Conservation (phyloP, 2,113 vertebrate species). For the Cettia cetti region DNA sequence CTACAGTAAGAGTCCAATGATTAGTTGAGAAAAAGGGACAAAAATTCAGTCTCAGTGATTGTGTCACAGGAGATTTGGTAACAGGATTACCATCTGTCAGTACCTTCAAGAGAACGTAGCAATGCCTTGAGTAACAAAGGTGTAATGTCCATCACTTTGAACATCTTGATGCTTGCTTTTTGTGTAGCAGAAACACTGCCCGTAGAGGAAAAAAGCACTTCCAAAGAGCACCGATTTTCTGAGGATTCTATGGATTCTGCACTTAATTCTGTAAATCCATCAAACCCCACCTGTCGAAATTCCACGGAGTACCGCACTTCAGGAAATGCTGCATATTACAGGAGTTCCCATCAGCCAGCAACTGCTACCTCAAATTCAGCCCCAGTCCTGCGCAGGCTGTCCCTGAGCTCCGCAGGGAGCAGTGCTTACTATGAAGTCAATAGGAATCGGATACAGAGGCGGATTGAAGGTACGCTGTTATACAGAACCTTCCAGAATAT, state of each 20-base stretch:
- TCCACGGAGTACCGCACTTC: slow-evolving; percentile 71
- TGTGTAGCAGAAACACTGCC: slow-evolving; percentile 82
- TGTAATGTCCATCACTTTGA: not conserved
- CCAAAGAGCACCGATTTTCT: slow-evolving; percentile 82
- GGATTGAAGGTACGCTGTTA: slow-evolving; percentile 83
- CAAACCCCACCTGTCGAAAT: slow-evolving; percentile 67
- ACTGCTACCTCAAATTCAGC: slow-evolving; percentile 64
- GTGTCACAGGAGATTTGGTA: not conserved
- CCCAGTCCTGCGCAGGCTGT: slow-evolving; percentile 66
- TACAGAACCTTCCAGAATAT: not conserved
- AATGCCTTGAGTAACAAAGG: not conserved
- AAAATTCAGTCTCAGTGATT: not conserved
- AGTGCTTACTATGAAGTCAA: slow-evolving; percentile 68
- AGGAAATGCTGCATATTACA: slow-evolving; percentile 71
- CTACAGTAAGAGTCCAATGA: not conserved
- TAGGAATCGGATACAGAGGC: slow-evolving; percentile 73
- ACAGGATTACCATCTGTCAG: not conserved
- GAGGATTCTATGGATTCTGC: slow-evolving; percentile 79
- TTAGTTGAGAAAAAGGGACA: not conserved
- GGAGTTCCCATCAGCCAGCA: slow-evolving; percentile 45
- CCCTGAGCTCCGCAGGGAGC: slow-evolving; percentile 67
- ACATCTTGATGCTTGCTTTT: slow-evolving; percentile 1
- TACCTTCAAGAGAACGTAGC: not conserved
- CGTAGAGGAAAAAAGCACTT: slow-evolving; percentile 75
- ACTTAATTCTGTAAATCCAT: slow-evolving; percentile 80